Evolutionary conservation across 2,797 vertebrate species (phyloP), one percentile per base, ranked within the genome.

Genomic region (Triplophysa yarkandensis): DNA sequence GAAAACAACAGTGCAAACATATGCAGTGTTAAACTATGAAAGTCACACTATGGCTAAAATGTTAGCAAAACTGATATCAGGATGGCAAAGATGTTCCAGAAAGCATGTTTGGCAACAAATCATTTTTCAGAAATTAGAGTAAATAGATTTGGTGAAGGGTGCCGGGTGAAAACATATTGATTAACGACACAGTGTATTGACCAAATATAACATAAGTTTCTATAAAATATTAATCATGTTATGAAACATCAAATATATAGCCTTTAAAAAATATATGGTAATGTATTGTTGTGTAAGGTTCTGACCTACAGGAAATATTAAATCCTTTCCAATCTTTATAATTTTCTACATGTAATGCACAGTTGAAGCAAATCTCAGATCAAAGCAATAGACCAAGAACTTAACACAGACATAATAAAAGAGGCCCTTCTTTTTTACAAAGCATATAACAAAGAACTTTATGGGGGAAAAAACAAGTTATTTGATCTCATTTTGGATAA

Each of bases 351-450:
- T 19, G 43, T 21, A 58, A 71, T 36, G 44, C 39, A 27, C 11
- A n/a, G 17, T 50, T 62, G 16, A 61, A 71, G 17, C 70, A 43
- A 11, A 63, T 57, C 28, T n/a, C 14, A 66, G 71, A 66, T 64
- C 71, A 54, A 73, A 64, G 69, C 43, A 39, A 48, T 10, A 30
- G 44, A 7, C 48, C 25, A 44, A 46, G 6, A 65, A 66, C 52
- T 27, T 27, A 27, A 27, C 1, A 44, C 16, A 44, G 17, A n/a
- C 4, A n/a, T 44, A 6, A 44, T 44, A 17, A 44, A 1, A 44
- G 17, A 41, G 16, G 3, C 19, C 19, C 32, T 55, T 74, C 27
- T 28, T 30, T 52, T 54, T 74, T 57, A 39, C 36, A 11, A 39
- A 39, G 11, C 36, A 39, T 39, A 13, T 39, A 11, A 39, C 36